Evolutionary conservation across 92 coral and sea anemone genomes (phyloP).

Genomic region (Phenganax marumi): DNA sequence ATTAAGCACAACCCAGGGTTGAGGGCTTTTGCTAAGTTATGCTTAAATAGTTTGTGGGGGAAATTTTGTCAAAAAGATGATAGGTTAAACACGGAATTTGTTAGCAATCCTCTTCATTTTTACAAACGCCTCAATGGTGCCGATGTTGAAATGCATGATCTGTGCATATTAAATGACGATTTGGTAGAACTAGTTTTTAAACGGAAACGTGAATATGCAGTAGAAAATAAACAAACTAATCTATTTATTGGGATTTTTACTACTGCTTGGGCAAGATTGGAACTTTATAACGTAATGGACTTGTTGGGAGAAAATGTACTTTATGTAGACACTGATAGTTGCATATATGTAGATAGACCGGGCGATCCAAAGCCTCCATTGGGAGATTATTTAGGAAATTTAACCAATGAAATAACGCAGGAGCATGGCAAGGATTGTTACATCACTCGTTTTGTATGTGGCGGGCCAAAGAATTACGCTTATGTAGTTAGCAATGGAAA

Average conservation of each 20-base stretch:
- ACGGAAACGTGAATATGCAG: constrained; percentile 42
- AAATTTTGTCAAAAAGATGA: constrained; percentile 20
- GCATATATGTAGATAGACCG: constrained; percentile 19
- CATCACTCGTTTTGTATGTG: constrained; percentile 14
- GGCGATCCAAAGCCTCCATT: constrained; percentile 16
- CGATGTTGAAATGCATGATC: constrained; percentile 43
- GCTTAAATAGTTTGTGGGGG: constrained; percentile 51
- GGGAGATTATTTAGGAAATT: constrained; percentile 38
- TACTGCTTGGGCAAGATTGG: constrained; percentile 56
- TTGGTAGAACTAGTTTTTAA: constrained; percentile 48
- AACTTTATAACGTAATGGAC: constrained; percentile 36
- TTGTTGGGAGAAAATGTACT: constrained; percentile 22
- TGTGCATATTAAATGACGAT: constrained; percentile 41
- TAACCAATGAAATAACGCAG: constrained; percentile 34
- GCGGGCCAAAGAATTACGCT: constrained; percentile 33
- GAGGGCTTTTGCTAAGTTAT: constrained; percentile 19
- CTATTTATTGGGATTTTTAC: constrained; percentile 52
- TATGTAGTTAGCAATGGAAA: constrained; percentile 33
- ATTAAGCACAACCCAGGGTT: neutral
- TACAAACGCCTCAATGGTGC: constrained; percentile 36
- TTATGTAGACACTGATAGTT: constrained; percentile 41
- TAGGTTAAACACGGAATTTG: constrained; percentile 38
- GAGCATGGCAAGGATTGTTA: constrained; percentile 30
- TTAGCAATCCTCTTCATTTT: constrained; percentile 33
- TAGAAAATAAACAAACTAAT: constrained; percentile 39